These are phyloP conservation scores for Melanotaenia duboulayi DNA, from an alignment of 2,113 vertebrate species.

Conservation along the genomic window DNA sequence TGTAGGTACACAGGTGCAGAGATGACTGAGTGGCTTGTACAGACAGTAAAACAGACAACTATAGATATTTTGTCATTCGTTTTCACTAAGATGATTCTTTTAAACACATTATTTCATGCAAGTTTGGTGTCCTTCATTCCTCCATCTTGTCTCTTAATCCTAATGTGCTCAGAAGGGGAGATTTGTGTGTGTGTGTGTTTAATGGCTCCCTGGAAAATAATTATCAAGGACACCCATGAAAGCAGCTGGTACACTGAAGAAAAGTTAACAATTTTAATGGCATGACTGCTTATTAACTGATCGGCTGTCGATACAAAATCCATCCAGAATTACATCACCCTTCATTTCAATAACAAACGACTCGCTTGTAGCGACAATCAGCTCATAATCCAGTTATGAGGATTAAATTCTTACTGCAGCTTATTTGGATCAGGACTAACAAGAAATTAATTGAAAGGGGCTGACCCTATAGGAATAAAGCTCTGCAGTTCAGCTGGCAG, in stretches of 20 bases:
- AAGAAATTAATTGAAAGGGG: conserved; percentile 80
- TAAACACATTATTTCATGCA: conserved; percentile 16
- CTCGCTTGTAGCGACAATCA: conserved; percentile 63
- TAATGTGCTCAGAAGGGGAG: conserved; percentile 4
- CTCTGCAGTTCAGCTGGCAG: conserved; percentile 58
- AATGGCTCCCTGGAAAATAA: conserved; percentile 37
- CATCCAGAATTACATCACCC: conserved; percentile 51
- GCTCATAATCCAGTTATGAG: conserved; percentile 78
- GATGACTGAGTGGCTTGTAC: conserved; percentile 5
- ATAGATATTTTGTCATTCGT: conserved; percentile 3
- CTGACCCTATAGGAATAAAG: conserved; percentile 72
- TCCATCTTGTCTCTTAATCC: conserved; percentile 53
- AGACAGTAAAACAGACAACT: neutral
- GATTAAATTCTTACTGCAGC: conserved; percentile 79
- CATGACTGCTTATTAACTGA: conserved; percentile 13
- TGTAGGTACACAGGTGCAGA: conserved; percentile 9
- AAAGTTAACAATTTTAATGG: neutral
- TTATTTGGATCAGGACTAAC: conserved; percentile 79
- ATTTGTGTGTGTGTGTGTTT: conserved; percentile 23
- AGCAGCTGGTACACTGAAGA: conserved; percentile 16
- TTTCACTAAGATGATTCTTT: conserved; percentile 1
- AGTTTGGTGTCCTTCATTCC: conserved; percentile 32
- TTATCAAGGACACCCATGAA: conserved; percentile 47
- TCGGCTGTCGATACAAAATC: conserved; percentile 44
- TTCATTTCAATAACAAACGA: conserved; percentile 61